phyloP scores from a whole-genome alignment of 53 echinoderm and acorn worm species.

The Patiria pectinifera region DNA sequence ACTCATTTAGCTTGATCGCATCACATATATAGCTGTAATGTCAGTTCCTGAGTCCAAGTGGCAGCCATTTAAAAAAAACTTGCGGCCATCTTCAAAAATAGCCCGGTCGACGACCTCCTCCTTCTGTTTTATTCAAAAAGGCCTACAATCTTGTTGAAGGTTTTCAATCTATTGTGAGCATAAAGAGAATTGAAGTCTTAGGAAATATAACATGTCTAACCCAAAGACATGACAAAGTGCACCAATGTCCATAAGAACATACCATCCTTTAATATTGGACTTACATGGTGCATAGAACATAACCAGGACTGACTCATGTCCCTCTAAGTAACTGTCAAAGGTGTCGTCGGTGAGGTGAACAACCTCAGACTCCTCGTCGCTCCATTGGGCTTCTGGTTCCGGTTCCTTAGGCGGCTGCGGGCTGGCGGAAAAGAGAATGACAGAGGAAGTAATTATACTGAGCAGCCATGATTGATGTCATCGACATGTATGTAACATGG shows the following conservation, averaged over 20 bases:
- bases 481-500: not conserved
- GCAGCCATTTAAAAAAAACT: too few relatives aligned
- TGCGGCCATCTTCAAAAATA: too few relatives aligned
- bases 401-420: constrained; percentile 98
- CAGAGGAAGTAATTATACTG: not conserved
- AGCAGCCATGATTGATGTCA: not conserved
- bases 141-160: too few relatives aligned
- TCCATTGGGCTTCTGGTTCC: constrained; percentile 92
- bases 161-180: too few relatives aligned
- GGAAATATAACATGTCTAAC: too few relatives aligned
- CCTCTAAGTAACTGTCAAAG: constrained; percentile 82
- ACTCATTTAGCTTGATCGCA: too few relatives aligned
- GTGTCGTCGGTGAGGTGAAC: constrained; percentile 81
- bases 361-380: constrained; percentile 94
- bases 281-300: constrained; percentile 98
- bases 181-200: too few relatives aligned
- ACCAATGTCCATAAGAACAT: not conserved
- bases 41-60: too few relatives aligned
- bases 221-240: too few relatives aligned
- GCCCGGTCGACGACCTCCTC: too few relatives aligned
- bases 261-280: constrained; percentile 9
- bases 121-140: too few relatives aligned
- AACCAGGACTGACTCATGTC: constrained; percentile 77
- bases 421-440: constrained; percentile 25
- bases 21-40: too few relatives aligned